Evolutionary conservation across 2,113 vertebrate genomes (phyloP).

Genomic region (Thinocorus orbignyianus): DNA sequence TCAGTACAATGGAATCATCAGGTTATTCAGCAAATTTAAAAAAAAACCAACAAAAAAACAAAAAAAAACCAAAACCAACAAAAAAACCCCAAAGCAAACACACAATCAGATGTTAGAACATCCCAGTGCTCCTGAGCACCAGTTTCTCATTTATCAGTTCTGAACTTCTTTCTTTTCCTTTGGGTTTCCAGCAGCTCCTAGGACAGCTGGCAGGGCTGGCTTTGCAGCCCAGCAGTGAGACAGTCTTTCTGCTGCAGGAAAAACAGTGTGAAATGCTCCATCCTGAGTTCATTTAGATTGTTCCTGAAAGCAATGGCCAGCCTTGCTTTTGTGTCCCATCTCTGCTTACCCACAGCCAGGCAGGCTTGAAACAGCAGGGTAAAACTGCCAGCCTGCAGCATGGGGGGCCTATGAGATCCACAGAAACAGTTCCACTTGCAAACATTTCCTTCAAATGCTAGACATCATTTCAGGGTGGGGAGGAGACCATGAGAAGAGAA

Average conservation of each 20-base stretch:
- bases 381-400: neutral
- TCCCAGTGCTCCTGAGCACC: neutral
- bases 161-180: neutral
- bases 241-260: neutral
- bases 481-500: neutral
- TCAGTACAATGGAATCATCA: neutral
- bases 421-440: neutral
- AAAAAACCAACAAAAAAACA: neutral
- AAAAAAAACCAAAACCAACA: neutral
- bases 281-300: neutral
- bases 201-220: neutral
- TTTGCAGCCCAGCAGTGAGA: neutral
- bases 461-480: neutral
- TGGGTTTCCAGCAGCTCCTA: neutral
- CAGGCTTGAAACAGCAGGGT: neutral
- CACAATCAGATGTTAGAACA: neutral
- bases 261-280: neutral
- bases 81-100: neutral
- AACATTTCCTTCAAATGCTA: neutral
- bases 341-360: neutral
- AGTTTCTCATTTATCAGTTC: neutral
- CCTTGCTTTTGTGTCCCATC: neutral
- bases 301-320: neutral
- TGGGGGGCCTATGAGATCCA: accelerated
- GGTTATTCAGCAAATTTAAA: neutral